These are phyloP conservation scores for Oikopleura dioica DNA, from an alignment of 23 tunicate species.

Conservation along the genomic window DNA sequence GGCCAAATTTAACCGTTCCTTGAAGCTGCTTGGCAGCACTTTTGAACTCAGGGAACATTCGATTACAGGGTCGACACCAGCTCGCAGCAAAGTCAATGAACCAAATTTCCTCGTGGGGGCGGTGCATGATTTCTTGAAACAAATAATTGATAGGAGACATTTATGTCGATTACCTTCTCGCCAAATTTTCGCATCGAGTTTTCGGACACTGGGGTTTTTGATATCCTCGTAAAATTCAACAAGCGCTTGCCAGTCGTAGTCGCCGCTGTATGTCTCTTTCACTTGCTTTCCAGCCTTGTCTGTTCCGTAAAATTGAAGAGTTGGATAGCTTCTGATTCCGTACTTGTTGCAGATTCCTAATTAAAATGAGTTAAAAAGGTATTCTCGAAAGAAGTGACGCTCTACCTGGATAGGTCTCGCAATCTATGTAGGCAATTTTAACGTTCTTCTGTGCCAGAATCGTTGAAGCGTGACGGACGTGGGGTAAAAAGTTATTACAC, in stretches of 20 bases:
- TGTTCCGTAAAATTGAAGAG: conserved; percentile 50
- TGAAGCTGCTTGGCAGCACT: background rate
- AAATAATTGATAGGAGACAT: too few species aligned
- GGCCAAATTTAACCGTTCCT: background rate
- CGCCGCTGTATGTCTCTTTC: background rate
- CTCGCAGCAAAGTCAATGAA: conserved; percentile 65
- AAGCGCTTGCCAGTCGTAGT: background rate
- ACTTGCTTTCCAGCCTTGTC: conserved; percentile 16
- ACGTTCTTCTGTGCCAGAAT: conserved; percentile 26
- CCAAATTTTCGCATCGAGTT: conserved; percentile 36
- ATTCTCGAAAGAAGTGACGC: too few species aligned
- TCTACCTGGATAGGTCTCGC: background rate
- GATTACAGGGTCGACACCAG: conserved; percentile 74
- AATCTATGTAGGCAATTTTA: background rate
- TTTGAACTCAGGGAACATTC: background rate
- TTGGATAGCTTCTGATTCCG: conserved; percentile 51
- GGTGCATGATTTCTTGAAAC: conserved; percentile 24
- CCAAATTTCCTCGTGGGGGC: conserved; percentile 59
- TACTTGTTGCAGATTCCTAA: conserved; percentile 30
- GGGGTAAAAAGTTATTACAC: conserved; percentile 55
- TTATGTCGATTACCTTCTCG: too few species aligned
- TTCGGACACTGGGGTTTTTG: conserved; percentile 47
- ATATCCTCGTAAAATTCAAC: conserved; percentile 28
- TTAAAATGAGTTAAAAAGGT: too few species aligned
- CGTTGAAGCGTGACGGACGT: conserved; percentile 37